These are phyloP conservation scores for Drosophila subquinaria DNA, from an alignment of 2,888 invertebrate genomes.

Conservation along the genomic window DNA sequence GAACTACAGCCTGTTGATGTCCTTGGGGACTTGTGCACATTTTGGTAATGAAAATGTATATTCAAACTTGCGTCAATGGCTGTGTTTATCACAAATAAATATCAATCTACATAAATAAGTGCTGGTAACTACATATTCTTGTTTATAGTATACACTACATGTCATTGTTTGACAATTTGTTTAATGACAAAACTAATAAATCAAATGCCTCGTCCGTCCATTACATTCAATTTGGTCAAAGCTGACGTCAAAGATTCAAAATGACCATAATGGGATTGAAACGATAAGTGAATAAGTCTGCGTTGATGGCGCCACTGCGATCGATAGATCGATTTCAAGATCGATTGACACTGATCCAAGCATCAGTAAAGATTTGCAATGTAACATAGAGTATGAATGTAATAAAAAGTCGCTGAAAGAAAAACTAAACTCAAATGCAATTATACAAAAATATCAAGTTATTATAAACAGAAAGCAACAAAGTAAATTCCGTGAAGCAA, in stretches of 20 bases:
- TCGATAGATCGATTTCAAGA: conserved; percentile 50
- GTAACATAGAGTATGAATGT: no score
- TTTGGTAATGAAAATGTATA: conserved; percentile 81
- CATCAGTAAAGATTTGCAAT: neutral
- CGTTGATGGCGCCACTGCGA: conserved; percentile 5
- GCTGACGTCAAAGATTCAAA: conserved; percentile 41
- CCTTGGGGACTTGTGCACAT: conserved; percentile 48
- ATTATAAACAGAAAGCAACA: conserved; percentile 3
- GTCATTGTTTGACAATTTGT: conserved; percentile 75
- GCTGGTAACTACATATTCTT: conserved; percentile 20
- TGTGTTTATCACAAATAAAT: conserved; percentile 76
- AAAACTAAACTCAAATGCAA: neutral
- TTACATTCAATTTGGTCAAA: conserved; percentile 51
- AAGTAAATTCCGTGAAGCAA: neutral
- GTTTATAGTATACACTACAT: conserved; percentile 8
- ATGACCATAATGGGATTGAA: neutral
- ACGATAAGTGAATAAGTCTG: neutral
- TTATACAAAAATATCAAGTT: conserved; percentile 1
- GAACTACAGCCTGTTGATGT: conserved; percentile 34
- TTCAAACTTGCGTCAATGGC: conserved; percentile 79
- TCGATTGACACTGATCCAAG: conserved; percentile 25
- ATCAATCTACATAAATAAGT: conserved; percentile 72
- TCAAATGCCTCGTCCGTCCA: conserved; percentile 66
- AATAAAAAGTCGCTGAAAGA: neutral
- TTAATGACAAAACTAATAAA: conserved; percentile 77